Base-by-base conservation (phyloP, 2,113 vertebrate species). In the Pituophis catenifer region DNA sequence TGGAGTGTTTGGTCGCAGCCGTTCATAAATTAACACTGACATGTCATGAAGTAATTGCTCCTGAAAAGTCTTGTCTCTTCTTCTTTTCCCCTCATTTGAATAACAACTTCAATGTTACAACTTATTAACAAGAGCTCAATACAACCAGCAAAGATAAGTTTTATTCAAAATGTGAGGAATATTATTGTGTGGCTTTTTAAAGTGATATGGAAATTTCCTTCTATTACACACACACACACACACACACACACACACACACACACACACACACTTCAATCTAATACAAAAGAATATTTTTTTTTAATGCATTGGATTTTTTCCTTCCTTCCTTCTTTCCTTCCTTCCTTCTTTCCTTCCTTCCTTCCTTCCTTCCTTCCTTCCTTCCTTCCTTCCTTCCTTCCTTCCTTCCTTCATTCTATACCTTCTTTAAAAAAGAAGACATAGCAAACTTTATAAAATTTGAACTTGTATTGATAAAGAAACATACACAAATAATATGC, bases 31-130 rank as follows among this genome's bases (percentile, higher is more conserved):
- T 85, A 75, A 81, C 87, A 4, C 52, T 29, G 0, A 24, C 54
- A 62, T 19, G 1, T 90, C 75, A 92, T 95, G 92, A 96, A 93
- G 48, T 57, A 92, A 96, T 92, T 94, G 93, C 91, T 87, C 90
- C 75, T 50, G 17, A 93, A 89, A 96, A 95, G 85, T 94, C 89
- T 89, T 75, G 24, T 89, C 92, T 87, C 92, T 90, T 57, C 89
- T 70, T 13, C 24, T 93, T 88, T 52, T 29, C 50, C 75, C 6
- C 26, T 92, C 65, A 81, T 95, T 90, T 91, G 89, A 96, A 92
- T 93, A 91, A 94, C 90, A 94, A 65, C 29, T 93, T 94, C 91
- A 92, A 89, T 93, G 93, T 24, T 54, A 24, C 90, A 94, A 91
- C 94, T 96, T 93, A 94, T 92, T 94, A 59, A 91, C 89, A 53